Base-by-base conservation (phyloP, 2,113 vertebrate species). In the Ailurus styani region DNA sequence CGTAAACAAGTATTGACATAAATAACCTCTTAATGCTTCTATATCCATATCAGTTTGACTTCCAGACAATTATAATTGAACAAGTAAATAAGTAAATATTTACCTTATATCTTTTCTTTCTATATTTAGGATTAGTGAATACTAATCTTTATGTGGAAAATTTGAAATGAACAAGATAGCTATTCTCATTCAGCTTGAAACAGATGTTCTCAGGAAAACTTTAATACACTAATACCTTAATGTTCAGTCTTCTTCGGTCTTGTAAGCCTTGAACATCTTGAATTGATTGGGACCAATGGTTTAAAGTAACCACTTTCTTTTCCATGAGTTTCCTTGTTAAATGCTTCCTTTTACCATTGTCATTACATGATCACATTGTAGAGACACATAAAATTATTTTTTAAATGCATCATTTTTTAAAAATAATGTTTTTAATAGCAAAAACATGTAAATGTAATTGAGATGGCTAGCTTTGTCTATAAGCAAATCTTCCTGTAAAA, bases 401-500 rank as follows among this genome's bases (percentile, higher is more conserved):
- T 96, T 57, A 95, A 86, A 60, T 92, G 34, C 0, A 4, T 17
- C 14, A 5, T 86, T 79, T 96, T 93, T 95, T 95, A 18, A 96
- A 96, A 96, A 89, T 47, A 47, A 21, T 87, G 54, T 86, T 37
- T 77, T 86, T 95, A 97, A 90, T 96, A 97, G 93, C 57, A 96
- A 97, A 98, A 97, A 96, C 90, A 91, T 98, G 85, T 97, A 98
- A 96, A 90, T 97, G 90, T 98, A 98, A 98, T 98, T 98, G 97
- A 96, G 94, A 93, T 98, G 98, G 98, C 98, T 99, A 98, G 88
- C 93, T 98, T 87, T 97, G 88, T 98, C 95, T 98, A 85, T 98
- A 98, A 99, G 95, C 95, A 98, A 98, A 98, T 98, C 83, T 98
- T 96, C 91, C 97, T 98, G 86, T 98, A 98, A 98, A 98, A 87